These are phyloP conservation scores for Aldabrachelys gigantea DNA, from an alignment of 2,113 vertebrate genomes.

Conservation along the genomic window DNA sequence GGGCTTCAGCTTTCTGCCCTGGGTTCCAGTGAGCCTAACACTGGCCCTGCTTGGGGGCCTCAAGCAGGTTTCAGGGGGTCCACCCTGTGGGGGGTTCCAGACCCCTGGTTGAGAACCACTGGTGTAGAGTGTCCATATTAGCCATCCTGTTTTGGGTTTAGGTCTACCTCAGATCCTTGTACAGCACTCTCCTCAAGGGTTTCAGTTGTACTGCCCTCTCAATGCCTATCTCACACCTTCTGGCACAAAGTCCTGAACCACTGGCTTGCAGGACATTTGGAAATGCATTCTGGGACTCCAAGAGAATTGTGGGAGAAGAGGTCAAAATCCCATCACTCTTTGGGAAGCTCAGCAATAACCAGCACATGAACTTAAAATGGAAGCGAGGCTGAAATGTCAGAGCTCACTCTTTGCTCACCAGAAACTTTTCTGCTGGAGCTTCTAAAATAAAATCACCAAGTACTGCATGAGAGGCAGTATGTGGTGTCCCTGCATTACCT, in stretches of 20 bases:
- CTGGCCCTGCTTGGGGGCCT: too few species aligned
- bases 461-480: not conserved
- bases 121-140: not conserved
- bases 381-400: not conserved
- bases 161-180: not conserved
- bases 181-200: fast-evolving
- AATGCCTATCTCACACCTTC: not conserved
- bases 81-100: too few species aligned
- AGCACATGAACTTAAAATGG: not conserved
- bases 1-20: too few species aligned
- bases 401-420: not conserved
- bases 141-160: not conserved
- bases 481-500: not conserved
- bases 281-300: not conserved
- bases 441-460: not conserved
- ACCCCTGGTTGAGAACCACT: not conserved
- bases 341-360: not conserved
- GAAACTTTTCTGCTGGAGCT: not conserved
- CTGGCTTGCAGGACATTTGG: constrained; percentile 16
- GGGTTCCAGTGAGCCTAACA: too few species aligned
- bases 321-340: not conserved
- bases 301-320: not conserved
- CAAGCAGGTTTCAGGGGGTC: too few species aligned
- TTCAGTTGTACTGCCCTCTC: constrained; percentile 9
- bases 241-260: constrained; percentile 14